These are phyloP conservation scores for Mythimna impura DNA, from an alignment of 2,888 invertebrate species.

Conservation along the genomic window DNA sequence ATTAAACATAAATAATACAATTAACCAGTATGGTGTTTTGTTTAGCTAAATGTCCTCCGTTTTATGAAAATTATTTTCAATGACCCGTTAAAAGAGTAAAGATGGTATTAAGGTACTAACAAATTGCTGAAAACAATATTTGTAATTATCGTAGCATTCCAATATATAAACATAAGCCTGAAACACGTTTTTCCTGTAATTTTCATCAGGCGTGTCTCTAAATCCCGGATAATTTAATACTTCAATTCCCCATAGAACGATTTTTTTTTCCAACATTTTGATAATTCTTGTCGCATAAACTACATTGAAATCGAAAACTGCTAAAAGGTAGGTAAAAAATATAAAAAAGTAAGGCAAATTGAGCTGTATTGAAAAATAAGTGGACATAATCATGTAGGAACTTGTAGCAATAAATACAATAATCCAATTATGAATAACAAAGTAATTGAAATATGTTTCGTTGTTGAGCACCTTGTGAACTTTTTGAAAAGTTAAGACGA, in stretches of 20 bases:
- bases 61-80: too few relatives aligned
- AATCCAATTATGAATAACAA: constrained; percentile 32
- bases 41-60: too few relatives aligned
- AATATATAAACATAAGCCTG: constrained; percentile 31
- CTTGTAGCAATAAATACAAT: background rate
- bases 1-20: too few relatives aligned
- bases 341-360: background rate
- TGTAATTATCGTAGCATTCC: constrained; percentile 29
- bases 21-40: too few relatives aligned
- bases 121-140: constrained; percentile 8
- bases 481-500: constrained; percentile 35
- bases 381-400: background rate
- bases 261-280: constrained; percentile 12
- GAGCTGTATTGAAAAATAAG: too few relatives aligned
- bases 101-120: constrained; percentile 19
- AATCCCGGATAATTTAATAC: background rate
- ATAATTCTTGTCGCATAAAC: background rate
- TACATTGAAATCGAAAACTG: constrained; percentile 11
- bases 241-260: constrained; percentile 1
- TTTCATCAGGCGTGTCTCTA: background rate
- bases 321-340: background rate
- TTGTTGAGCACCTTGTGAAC: constrained; percentile 31
- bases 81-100: background rate
- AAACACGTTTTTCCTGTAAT: constrained; percentile 12
- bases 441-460: background rate